A percentile compares a stretch with the other conserved stretches of the same genome.
Evolutionary conservation across 2,797 vertebrate species (phyloP).

Genomic region (Sciurus vulgaris): DNA sequence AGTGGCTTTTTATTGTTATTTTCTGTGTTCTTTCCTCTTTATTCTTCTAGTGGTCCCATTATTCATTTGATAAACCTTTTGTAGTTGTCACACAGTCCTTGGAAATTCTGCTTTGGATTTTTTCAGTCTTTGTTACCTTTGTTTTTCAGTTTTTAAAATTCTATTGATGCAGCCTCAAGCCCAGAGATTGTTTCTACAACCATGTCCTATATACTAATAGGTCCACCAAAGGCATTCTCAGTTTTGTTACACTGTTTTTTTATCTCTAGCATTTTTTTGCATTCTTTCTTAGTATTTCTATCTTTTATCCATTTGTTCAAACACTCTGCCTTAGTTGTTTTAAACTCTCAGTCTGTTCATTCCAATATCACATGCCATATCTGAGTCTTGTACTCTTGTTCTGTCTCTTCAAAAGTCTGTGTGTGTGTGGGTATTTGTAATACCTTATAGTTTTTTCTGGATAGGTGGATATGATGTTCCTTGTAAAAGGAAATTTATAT

Average conservation of each 20-base stretch:
- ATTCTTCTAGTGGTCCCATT: too few species aligned
- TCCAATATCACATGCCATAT: neutral
- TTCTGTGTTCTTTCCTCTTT: neutral
- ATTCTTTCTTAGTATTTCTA: neutral
- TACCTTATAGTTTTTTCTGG: too few species aligned
- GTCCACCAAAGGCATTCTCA: neutral
- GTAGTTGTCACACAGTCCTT: neutral
- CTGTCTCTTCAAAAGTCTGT: neutral
- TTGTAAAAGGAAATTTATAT: too few species aligned
- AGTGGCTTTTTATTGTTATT: neutral
- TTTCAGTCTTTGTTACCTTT: neutral
- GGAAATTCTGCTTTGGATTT: neutral
- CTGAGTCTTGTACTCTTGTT: neutral
- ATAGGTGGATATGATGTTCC: too few species aligned
- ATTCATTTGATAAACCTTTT: neutral
- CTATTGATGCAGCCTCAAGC: neutral
- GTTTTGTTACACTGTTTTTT: too few species aligned
- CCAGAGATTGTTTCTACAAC: neutral
- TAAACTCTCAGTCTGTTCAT: neutral
- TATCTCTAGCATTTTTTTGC: neutral
- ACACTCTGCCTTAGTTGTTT: neutral
- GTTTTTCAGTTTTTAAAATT: too few species aligned
- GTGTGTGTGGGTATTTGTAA: too few species aligned
- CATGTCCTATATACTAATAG: neutral
- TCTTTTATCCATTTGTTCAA: neutral